Evolutionary conservation across 2,113 vertebrate genomes (phyloP), one percentile per base, ranked within the genome.

Genomic region (Isichthys henryi): DNA sequence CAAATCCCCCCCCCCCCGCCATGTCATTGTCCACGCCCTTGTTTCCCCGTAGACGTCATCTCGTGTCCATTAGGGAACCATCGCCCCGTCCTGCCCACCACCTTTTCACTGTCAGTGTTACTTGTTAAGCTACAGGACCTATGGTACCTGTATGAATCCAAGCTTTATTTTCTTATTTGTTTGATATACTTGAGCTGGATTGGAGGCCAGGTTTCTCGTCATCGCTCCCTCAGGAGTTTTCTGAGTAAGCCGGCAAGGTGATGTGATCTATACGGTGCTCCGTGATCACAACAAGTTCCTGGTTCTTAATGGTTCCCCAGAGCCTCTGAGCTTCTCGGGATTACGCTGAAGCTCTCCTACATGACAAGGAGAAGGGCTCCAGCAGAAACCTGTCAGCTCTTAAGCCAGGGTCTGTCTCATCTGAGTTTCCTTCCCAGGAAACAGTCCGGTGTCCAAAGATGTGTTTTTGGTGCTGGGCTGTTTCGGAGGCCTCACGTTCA

Each of bases 391-490:
- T 74, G 48, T 88, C 90, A 62, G 88, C 86, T 89, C 70, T 62
- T 85, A 89, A 91, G 74, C 90, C 89, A 89, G 66, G 89, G 89
- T 83, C 88, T 92, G 89, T 92, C 92, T 45, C 91, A 62, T 88
- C 46, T 70, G 89, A 91, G 89, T 62, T 87, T 91, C 87, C 35
- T 83, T 83, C 80, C 15, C 45, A 39, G 87, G 87, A 62, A 86
- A 70, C 43, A 27, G 31, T 83, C 80, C 89, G 49, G 56, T 66
- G 88, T 74, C 66, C 52, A 83, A 70, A 80, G 58, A 62, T 49
- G 11, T 91, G 58, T 70, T 85, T 89, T 86, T 90, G 43, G 39
- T 45, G 82, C 82, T 46, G 39, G 21, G 82, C 21, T 46, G 45
- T 39, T 45, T 48, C 9, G 1, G 80, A 21, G 35, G 31, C 70